phyloP scores from a whole-genome alignment of 2,113 vertebrate genomes.

The Glaucidium brasilianum region DNA sequence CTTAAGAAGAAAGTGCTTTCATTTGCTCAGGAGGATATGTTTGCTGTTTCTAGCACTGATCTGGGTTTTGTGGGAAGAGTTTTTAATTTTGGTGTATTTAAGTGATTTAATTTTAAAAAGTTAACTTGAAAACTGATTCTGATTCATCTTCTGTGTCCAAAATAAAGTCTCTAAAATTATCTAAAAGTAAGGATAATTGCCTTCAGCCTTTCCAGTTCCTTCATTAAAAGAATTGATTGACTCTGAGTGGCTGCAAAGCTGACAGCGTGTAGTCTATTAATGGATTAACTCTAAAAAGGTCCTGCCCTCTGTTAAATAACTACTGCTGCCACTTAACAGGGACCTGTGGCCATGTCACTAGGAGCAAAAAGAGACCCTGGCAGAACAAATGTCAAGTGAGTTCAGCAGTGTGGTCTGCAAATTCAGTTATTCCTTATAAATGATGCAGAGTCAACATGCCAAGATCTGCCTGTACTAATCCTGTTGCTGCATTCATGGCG shows the following conservation, averaged over 20 bases:
- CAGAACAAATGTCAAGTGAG: background rate
- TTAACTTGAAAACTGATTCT: background rate
- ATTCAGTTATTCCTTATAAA: background rate
- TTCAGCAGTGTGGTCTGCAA: background rate
- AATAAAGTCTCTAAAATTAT: background rate
- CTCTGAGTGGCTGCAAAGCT: constrained; percentile 4
- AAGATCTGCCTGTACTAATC: background rate
- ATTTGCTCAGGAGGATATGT: background rate
- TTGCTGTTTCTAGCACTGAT: background rate
- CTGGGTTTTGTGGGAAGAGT: background rate
- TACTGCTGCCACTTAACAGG: background rate
- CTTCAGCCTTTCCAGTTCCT: background rate
- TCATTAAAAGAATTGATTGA: constrained; percentile 23
- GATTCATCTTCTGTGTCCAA: background rate
- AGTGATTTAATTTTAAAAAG: background rate
- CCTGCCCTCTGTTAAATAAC: background rate
- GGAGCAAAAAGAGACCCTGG: background rate
- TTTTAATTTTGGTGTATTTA: background rate
- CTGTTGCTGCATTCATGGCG: background rate
- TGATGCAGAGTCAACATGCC: background rate
- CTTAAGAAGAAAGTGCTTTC: background rate
- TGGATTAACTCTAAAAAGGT: background rate
- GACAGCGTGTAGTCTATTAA: background rate
- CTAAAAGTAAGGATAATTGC: constrained; percentile 25
- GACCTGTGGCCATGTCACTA: background rate